These are phyloP conservation scores for Helicorthomorpha holstii DNA, from an alignment of 1,140 invertebrate species.

Conservation along the genomic window DNA sequence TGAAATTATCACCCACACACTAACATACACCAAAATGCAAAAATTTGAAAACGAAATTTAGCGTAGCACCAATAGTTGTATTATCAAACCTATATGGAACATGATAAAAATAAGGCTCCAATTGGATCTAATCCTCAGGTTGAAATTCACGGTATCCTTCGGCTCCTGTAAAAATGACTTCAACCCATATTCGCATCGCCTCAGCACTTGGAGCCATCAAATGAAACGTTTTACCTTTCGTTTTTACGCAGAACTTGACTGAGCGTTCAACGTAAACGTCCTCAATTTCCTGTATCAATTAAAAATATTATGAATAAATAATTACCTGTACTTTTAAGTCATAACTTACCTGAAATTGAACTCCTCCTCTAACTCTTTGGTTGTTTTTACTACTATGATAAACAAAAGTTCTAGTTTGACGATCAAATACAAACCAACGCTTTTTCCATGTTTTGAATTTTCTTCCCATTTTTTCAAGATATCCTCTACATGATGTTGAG, in stretches of 20 bases:
- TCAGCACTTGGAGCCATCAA: constrained; percentile 84
- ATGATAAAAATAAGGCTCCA: too few species aligned
- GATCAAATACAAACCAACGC: constrained; percentile 93
- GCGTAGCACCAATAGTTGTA: too few species aligned
- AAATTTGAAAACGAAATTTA: too few species aligned
- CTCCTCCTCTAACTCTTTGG: constrained; percentile 68
- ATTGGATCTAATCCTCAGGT: too few species aligned
- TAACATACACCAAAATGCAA: too few species aligned
- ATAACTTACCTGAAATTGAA: constrained; percentile 83
- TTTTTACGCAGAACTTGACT: constrained; percentile 92
- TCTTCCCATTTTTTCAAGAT: constrained; percentile 71
- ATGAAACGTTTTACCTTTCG: constrained; percentile 69
- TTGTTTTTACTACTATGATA: constrained; percentile 84
- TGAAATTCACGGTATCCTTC: constrained; percentile 64
- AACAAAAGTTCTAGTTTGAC: constrained; percentile 59
- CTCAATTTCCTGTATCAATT: constrained; percentile 90
- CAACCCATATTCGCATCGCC: constrained; percentile 92
- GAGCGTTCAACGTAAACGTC: constrained; percentile 69
- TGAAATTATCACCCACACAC: too few species aligned
- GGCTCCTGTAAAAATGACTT: constrained; percentile 79
- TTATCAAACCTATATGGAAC: too few species aligned
- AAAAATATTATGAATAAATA: constrained; percentile 6
- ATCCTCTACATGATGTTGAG: constrained; percentile 60
- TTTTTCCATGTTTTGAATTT: constrained; percentile 88
- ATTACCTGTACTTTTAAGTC: neutral